phyloP scores from a whole-genome alignment of 2,113 vertebrate genomes.

The Lontra canadensis region DNA sequence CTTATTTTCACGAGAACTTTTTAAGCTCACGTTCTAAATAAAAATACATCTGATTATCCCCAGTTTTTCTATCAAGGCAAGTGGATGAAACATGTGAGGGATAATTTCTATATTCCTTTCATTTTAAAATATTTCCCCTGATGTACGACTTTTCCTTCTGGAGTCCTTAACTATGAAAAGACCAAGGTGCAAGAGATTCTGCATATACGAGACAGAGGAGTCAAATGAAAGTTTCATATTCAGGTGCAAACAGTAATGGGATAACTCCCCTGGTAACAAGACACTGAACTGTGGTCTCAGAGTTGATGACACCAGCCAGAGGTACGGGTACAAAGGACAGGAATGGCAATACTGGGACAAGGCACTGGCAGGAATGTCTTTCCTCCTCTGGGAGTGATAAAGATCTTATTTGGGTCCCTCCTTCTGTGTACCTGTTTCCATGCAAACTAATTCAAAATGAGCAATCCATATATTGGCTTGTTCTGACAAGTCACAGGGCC shows the following conservation, averaged over 20 bases:
- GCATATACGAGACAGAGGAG: not conserved
- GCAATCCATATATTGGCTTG: not conserved
- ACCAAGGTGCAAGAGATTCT: not conserved
- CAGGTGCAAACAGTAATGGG: not conserved
- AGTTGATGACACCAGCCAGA: not conserved
- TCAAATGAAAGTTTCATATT: not conserved
- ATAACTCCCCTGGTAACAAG: not conserved
- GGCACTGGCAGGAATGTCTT: not conserved
- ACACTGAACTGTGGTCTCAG: not conserved
- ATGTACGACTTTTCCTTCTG: not conserved
- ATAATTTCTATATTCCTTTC: not conserved
- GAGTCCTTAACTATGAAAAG: conserved; percentile 16
- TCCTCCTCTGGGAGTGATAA: not conserved
- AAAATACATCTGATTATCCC: not conserved
- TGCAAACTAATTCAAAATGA: conserved; percentile 21
- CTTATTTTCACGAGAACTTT: not conserved
- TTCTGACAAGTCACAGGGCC: not conserved
- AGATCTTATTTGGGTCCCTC: not conserved
- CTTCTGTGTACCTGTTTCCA: not conserved
- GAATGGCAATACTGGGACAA: not conserved
- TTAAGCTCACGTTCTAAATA: not conserved
- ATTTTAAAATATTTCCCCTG: conserved; percentile 35
- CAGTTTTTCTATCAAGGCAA: conserved; percentile 22
- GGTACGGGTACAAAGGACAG: not conserved
- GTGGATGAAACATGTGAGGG: not conserved